phyloP scores from a whole-genome alignment of 1,140 invertebrate genomes.

The Periplaneta americana region DNA sequence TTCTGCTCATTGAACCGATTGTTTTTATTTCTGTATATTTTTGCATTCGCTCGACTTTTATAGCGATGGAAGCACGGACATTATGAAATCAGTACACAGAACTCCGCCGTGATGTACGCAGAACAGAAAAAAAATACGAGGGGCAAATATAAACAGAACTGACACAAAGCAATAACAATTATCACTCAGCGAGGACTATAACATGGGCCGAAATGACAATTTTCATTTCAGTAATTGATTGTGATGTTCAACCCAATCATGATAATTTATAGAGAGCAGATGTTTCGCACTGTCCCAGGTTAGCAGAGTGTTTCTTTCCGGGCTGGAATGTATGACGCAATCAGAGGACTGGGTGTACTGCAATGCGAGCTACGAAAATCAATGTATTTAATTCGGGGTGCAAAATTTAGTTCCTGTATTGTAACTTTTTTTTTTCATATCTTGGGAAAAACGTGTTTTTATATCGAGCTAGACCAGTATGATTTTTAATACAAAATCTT shows the following conservation, averaged over 20 bases:
- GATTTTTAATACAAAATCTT: too few relatives aligned
- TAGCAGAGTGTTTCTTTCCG: background rate
- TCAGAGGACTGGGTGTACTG: too few relatives aligned
- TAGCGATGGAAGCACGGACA: background rate
- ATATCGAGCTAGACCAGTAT: too few relatives aligned
- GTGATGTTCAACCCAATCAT: background rate
- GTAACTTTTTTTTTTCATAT: too few relatives aligned
- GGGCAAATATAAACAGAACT: background rate
- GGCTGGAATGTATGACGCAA: too few relatives aligned
- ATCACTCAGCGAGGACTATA: background rate
- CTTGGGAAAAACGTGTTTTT: too few relatives aligned
- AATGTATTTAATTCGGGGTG: too few relatives aligned
- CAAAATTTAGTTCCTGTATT: too few relatives aligned
- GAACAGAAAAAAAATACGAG: background rate
- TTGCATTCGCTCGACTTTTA: background rate
- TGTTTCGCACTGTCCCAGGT: background rate
- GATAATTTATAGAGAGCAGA: background rate
- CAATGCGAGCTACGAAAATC: too few relatives aligned
- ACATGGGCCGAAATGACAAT: background rate
- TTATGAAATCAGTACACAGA: background rate
- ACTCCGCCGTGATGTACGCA: background rate
- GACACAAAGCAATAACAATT: background rate
- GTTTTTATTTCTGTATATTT: too few relatives aligned
- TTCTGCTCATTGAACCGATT: background rate
- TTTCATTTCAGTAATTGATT: background rate